Conservation (phyloP, 2,113 vertebrate species). For the Microtus oregoni region DNA sequence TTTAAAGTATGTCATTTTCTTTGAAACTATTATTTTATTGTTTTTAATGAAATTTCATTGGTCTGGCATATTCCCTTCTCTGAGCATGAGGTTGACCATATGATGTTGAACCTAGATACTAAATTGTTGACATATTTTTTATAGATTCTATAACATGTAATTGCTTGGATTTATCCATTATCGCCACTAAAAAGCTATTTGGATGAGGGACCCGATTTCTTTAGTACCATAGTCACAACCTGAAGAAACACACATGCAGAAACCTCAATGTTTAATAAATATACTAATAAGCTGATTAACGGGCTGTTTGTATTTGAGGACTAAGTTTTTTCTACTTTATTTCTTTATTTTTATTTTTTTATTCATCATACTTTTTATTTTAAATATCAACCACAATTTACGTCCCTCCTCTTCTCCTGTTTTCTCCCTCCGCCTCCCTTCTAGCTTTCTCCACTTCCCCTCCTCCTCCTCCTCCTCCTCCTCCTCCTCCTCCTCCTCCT, state of each 20-base stretch:
- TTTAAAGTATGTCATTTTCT: slow-evolving; percentile 19
- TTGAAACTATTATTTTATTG: neutral
- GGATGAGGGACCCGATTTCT: neutral
- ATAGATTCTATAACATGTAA: neutral
- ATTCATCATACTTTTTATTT: too few species aligned
- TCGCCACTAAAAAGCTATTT: neutral
- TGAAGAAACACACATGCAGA: neutral
- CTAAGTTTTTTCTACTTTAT: neutral
- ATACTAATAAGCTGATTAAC: neutral
- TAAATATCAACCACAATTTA: too few species aligned
- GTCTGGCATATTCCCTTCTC: neutral
- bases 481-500: too few species aligned
- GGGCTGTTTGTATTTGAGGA: neutral
- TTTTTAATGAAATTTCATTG: neutral
- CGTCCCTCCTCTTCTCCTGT: too few species aligned
- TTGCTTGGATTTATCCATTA: neutral
- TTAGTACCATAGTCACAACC: neutral
- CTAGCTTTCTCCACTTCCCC: too few species aligned
- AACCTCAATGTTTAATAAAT: neutral
- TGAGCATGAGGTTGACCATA: neutral
- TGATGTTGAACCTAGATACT: neutral
- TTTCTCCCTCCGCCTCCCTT: too few species aligned
- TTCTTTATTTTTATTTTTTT: too few species aligned
- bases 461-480: too few species aligned
- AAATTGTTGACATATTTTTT: neutral